A percentile compares a stretch with the other conserved stretches of the same genome.
Conservation (phyloP, 1,140 invertebrate genomes). For the Euschistus heros region DNA sequence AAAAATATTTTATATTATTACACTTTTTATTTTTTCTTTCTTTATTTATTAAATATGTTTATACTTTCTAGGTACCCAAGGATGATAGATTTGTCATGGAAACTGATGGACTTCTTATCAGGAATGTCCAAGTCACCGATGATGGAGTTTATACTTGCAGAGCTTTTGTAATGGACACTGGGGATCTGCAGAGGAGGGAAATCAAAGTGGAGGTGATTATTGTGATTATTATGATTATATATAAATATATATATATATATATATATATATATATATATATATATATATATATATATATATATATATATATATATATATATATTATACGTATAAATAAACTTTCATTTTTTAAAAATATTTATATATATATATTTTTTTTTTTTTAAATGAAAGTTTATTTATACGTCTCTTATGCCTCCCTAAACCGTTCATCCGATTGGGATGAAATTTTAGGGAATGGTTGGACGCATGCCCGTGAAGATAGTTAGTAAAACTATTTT, state of each 20-base stretch:
- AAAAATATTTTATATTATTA: conserved; percentile 55
- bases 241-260: not conserved
- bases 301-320: not conserved
- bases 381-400: not conserved
- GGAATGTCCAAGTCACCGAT: conserved; percentile 64
- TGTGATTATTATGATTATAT: not conserved
- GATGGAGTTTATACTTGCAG: conserved; percentile 77
- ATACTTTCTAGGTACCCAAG: conserved; percentile 31
- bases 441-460: no score
- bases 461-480: no score
- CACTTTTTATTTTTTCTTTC: no score
- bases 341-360: not conserved
- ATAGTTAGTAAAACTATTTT: no score
- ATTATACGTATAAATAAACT: not conserved
- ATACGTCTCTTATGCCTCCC: not conserved
- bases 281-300: not conserved
- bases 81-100: conserved; percentile 60
- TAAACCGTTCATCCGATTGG: not conserved
- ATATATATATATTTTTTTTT: not conserved
- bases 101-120: conserved; percentile 63
- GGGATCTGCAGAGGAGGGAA: conserved; percentile 56
- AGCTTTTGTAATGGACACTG: conserved; percentile 66
- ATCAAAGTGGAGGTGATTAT: conserved; percentile 64
- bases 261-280: not conserved
- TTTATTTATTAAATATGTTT: no score